Conservation (phyloP, 37 sponge, comb jelly and placozoan species). For the Cladorhizidae sp. region DNA sequence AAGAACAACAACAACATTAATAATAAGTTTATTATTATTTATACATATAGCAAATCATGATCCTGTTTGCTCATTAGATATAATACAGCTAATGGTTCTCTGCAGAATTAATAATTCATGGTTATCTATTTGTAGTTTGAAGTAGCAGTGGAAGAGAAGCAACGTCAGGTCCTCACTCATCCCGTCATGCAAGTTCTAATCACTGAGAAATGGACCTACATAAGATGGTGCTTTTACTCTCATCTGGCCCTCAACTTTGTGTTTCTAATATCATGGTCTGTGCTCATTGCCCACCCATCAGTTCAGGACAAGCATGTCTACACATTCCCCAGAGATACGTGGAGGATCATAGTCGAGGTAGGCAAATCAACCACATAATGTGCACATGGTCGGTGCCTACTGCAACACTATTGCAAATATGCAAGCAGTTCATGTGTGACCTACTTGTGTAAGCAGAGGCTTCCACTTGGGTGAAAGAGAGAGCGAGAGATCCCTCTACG, state of each 20-base stretch:
- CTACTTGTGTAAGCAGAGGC: too few species aligned
- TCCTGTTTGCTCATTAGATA: too few species aligned
- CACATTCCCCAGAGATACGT: conserved; percentile 21
- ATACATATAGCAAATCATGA: neutral
- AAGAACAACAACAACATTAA: too few species aligned
- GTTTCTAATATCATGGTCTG: conserved; percentile 44
- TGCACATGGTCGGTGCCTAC: too few species aligned
- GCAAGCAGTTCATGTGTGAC: too few species aligned
- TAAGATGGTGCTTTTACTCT: conserved; percentile 15
- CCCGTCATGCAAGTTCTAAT: conserved; percentile 62
- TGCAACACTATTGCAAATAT: too few species aligned
- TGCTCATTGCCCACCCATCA: conserved; percentile 28
- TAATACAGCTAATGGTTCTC: too few species aligned
- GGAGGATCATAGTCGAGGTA: conserved; percentile 41
- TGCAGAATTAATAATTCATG: neutral
- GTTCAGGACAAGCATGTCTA: conserved; percentile 26
- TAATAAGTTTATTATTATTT: too few species aligned
- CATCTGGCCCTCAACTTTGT: conserved; percentile 18
- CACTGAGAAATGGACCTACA: conserved; percentile 50
- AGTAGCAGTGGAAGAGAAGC: conserved; percentile 21
- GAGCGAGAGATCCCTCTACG: too few species aligned
- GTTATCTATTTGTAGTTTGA: conserved; percentile 21
- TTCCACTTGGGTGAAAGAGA: too few species aligned
- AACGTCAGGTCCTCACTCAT: conserved; percentile 43
- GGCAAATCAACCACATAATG: neutral